Percentiles rank a stretch among this genome's conserved stretches.
phyloP scores from a whole-genome alignment of 2,888 invertebrate species.

The Girardia tigrina region DNA sequence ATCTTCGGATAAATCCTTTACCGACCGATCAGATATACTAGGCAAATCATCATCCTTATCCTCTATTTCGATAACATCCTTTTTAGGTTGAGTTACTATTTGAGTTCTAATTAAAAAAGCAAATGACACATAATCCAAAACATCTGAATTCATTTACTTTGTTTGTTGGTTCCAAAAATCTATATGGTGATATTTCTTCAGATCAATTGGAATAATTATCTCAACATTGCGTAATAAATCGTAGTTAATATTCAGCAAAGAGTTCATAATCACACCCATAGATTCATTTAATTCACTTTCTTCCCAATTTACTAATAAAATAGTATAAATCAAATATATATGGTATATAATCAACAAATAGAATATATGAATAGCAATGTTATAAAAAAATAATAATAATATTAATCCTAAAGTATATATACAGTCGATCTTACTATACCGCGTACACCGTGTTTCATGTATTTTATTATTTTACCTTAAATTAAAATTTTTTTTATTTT shows the following conservation, averaged over 20 bases:
- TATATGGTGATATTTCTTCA: background rate
- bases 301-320: conserved; percentile 7
- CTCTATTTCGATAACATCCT: background rate
- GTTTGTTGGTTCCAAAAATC: too few species aligned
- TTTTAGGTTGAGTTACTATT: background rate
- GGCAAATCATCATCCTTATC: background rate
- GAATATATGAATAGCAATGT: too few species aligned
- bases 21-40: background rate
- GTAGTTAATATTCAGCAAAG: background rate
- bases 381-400: too few species aligned
- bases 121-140: too few species aligned
- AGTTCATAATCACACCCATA: background rate
- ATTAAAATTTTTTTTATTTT: too few species aligned
- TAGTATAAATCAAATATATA: background rate
- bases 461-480: too few species aligned
- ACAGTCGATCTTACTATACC: too few species aligned
- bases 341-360: too few species aligned
- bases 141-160: too few species aligned
- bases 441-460: too few species aligned
- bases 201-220: background rate
- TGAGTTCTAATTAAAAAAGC: too few species aligned
- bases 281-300: background rate
- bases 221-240: background rate
- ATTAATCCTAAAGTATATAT: too few species aligned
- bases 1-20: background rate